phyloP scores from a whole-genome alignment of 1,140 invertebrate species.

The Habropoda laboriosa region DNA sequence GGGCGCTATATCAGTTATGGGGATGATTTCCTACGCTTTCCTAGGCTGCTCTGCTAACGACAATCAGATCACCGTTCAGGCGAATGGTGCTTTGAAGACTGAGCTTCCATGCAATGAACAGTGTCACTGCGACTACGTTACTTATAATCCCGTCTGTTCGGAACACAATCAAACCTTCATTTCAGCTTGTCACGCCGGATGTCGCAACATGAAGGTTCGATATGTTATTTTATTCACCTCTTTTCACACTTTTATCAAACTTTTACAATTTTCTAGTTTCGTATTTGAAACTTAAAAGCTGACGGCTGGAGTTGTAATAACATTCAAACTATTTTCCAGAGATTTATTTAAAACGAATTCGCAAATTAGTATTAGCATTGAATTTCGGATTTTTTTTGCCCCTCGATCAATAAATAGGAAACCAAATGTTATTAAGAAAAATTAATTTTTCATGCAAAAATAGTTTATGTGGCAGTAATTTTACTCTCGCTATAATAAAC shows the following conservation, averaged over 20 bases:
- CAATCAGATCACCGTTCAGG: slow-evolving; percentile 80
- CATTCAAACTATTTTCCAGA: too few species aligned
- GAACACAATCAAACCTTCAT: slow-evolving; percentile 85
- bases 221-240: slow-evolving; percentile 5
- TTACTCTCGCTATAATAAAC: too few species aligned
- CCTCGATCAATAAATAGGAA: too few species aligned
- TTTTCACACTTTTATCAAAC: background rate
- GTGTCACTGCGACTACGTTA: slow-evolving; percentile 86
- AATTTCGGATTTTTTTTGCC: too few species aligned
- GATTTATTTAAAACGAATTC: too few species aligned
- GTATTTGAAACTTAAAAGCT: too few species aligned
- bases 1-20: slow-evolving; percentile 85
- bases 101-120: slow-evolving; percentile 84
- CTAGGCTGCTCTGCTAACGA: slow-evolving; percentile 86
- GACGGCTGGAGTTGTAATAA: too few species aligned
- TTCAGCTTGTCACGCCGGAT: slow-evolving; percentile 88
- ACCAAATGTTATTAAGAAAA: too few species aligned
- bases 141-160: slow-evolving; percentile 87
- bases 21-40: slow-evolving; percentile 86
- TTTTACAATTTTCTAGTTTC: too few species aligned
- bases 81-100: slow-evolving; percentile 79
- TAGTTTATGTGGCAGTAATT: too few species aligned
- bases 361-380: too few species aligned
- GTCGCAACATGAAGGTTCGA: slow-evolving; percentile 77
- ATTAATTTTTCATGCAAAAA: too few species aligned